Evolutionary conservation across 2,113 vertebrate genomes (phyloP), one percentile per base, ranked within the genome.

Genomic region (Prietella phreatophila): DNA sequence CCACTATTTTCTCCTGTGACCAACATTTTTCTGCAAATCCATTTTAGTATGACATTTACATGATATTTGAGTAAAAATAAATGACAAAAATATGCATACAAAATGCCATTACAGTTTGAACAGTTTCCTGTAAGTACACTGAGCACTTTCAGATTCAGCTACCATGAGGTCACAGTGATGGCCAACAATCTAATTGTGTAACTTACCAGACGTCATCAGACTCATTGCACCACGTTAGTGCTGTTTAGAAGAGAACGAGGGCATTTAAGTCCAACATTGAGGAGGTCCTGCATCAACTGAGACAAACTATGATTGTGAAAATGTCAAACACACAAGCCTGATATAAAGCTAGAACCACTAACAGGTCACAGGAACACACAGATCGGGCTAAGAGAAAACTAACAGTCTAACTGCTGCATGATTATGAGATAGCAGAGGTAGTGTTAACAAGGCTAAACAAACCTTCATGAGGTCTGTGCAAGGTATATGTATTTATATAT

Each of bases 31-130:
- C 56, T 63, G 76, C 61, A 53, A 78, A 56, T 67, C 42, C 36
- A 82, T 39, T 58, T 55, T 85, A 25, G 73, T 85, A 61, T 47
- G 47, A 56, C 76, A 30, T 33, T 14, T 73, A 33, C 90, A 82
- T 87, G 42, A 56, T 79, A 85, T 83, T 87, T 88, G 14, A 91
- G 69, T 69, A 91, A 82, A 93, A 93, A 94, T 92, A 93, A 94
- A 93, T 94, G 93, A 93, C 73, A 91, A 90, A 90, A 90, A 89
- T 85, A 81, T 90, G 85, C 53, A 88, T 86, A 81, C 5, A 61
- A 91, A 88, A 82, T 15, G 39, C 63, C 10, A 63, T 75, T 83
- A 65, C 22, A 50, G 27, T 60, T 88, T 69, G 42, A 76, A 84
- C 36, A 79, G 76, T 80, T 75, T 33, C 73, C 71, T 78, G 2